Conservation (phyloP, 1,140 invertebrate genomes). For the Antheraea mylitta region DNA sequence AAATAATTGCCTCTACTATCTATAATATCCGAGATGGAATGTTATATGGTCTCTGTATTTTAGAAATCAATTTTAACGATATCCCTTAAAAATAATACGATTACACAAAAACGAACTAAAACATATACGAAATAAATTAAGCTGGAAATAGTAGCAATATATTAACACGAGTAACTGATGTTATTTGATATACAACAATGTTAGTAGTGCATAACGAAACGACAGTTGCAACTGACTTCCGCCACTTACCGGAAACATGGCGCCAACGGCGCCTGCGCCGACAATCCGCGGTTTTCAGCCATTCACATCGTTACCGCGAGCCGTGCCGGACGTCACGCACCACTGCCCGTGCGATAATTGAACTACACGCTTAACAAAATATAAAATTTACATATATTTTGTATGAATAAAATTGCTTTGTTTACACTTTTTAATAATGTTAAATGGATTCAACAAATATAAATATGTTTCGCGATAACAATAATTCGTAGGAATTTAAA, state of each 20-base stretch:
- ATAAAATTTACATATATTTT: conserved; percentile 23
- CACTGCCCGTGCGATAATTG: conserved; percentile 42
- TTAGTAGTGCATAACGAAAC: conserved; percentile 49
- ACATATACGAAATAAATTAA: conserved; percentile 1
- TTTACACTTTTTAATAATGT: not conserved
- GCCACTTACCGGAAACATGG: conserved; percentile 53
- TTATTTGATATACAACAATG: conserved; percentile 23
- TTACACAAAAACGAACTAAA: no score
- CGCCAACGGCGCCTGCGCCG: conserved; percentile 52
- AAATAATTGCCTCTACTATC: no score
- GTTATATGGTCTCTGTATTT: not conserved
- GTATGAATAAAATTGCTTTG: not conserved
- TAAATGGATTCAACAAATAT: no score
- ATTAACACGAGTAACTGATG: conserved; percentile 38
- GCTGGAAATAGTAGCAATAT: conserved; percentile 23
- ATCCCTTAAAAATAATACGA: not conserved
- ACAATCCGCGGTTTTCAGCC: conserved; percentile 34
- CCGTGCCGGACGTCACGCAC: conserved; percentile 53
- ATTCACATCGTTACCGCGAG: conserved; percentile 44
- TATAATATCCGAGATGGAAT: no score
- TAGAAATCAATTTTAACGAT: not conserved
- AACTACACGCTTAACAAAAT: conserved; percentile 26
- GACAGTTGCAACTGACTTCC: conserved; percentile 67
- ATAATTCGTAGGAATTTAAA: no score
- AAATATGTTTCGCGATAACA: no score